Conservation (phyloP, 2,113 vertebrate genomes). For the Ivindomyrus marchei region DNA sequence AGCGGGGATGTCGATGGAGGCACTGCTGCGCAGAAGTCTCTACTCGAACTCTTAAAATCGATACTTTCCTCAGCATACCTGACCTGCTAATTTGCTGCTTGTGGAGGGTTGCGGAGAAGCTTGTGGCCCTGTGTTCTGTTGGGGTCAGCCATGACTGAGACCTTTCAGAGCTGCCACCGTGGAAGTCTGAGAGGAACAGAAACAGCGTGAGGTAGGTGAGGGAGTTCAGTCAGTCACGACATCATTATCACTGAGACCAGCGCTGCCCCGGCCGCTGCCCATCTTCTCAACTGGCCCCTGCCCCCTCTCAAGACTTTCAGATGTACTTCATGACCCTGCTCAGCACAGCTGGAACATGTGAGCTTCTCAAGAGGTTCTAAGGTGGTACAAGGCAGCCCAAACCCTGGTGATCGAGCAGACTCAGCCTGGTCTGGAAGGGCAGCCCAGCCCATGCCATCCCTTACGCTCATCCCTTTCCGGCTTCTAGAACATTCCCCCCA, state of each 20-base stretch:
- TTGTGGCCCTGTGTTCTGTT: not conserved
- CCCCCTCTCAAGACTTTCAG: not conserved
- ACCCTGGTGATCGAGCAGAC: not conserved
- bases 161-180: not conserved
- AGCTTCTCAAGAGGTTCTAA: not conserved
- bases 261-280: not conserved
- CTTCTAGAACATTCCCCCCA: not conserved
- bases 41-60: not conserved
- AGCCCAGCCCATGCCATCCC: not conserved
- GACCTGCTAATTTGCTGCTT: not conserved
- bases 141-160: not conserved
- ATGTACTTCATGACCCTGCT: not conserved
- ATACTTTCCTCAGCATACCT: not conserved
- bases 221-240: not conserved
- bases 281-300: not conserved
- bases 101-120: not conserved
- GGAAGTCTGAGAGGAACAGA: not conserved
- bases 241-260: not conserved
- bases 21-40: not conserved
- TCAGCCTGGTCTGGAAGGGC: not conserved
- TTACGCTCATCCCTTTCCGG: not conserved
- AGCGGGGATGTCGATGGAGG: not conserved
- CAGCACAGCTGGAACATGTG: not conserved
- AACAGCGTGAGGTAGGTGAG: not conserved
- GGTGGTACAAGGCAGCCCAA: not conserved